Conservation (phyloP, 2,797 vertebrate genomes). For the Leptodon cayanensis region DNA sequence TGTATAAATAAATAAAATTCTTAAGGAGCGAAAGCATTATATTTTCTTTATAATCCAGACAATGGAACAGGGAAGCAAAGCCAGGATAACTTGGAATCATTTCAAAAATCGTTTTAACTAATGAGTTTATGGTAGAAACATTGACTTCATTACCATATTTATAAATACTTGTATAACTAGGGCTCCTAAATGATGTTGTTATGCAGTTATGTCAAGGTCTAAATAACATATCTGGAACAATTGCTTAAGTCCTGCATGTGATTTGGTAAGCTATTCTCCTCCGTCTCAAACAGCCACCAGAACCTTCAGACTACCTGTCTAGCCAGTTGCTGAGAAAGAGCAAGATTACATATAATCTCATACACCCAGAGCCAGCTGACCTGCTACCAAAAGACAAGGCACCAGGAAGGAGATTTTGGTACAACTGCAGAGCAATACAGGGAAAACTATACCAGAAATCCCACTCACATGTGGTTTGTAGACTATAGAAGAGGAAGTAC, state of each 20-base stretch:
- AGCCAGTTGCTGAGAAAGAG: background rate
- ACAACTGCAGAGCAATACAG: background rate
- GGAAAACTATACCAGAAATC: background rate
- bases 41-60: background rate
- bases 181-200: background rate
- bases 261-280: background rate
- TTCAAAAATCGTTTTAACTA: background rate
- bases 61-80: background rate
- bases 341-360: background rate
- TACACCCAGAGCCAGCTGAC: background rate
- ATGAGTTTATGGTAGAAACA: background rate
- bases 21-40: background rate
- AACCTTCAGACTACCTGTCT: background rate
- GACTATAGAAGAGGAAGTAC: background rate
- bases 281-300: background rate
- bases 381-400: background rate
- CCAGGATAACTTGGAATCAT: background rate
- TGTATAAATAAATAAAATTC: background rate
- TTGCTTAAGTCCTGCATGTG: accelerated
- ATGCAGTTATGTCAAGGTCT: background rate
- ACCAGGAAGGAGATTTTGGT: background rate
- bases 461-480: background rate
- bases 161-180: background rate
- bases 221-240: background rate
- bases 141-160: background rate